Evolutionary conservation across 2,888 invertebrate genomes (phyloP), one percentile per base, ranked within the genome.

Genomic region (Lumbricus terrestris): DNA sequence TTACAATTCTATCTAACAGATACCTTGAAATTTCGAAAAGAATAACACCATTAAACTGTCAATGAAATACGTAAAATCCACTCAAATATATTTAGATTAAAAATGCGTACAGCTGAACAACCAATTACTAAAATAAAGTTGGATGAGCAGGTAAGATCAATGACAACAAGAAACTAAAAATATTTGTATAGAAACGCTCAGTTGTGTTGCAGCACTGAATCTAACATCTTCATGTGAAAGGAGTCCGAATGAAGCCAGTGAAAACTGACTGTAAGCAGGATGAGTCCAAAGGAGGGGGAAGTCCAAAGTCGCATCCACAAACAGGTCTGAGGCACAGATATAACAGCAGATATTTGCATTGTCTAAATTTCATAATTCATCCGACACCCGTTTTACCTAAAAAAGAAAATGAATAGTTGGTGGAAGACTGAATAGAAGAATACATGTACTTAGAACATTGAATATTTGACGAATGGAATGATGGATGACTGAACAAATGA

Each of bases 321-420:
- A 69, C 8, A n/a, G 29, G 69, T 69, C 69, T 85, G 85, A 85
- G 85, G 85, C 85, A 85, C 85, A 85, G 29, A 69, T n/a, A 20
- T 69, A n/a, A 69, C 69, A 69, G 69, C 69, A 69, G 69, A 69
- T n/a, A n/a, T n/a, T 69, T 8, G 69, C 69, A 69, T n/a, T 69
- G n/a, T 69, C n/a, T 37, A 20, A 85, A 18, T 85, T 85, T 85
- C 85, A 85, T 85, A 85, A 85, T 37, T 85, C 85, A 16, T 85
- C 85, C 34, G 34, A 6, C 15, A 85, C 34, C 34, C 85, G 85
- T 85, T 37, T 85, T 33, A 37, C 85, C 85, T 85, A 85, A 37
- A 85, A 16, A 85, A 85, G 8, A 13, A 69, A 69, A n/a, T 69
- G 69, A 16, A 69, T 69, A 29, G n/a, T 11, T 69, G n/a, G n/a